Conservation (phyloP, 2,888 invertebrate species). For the Drosophila kambysellisi region DNA sequence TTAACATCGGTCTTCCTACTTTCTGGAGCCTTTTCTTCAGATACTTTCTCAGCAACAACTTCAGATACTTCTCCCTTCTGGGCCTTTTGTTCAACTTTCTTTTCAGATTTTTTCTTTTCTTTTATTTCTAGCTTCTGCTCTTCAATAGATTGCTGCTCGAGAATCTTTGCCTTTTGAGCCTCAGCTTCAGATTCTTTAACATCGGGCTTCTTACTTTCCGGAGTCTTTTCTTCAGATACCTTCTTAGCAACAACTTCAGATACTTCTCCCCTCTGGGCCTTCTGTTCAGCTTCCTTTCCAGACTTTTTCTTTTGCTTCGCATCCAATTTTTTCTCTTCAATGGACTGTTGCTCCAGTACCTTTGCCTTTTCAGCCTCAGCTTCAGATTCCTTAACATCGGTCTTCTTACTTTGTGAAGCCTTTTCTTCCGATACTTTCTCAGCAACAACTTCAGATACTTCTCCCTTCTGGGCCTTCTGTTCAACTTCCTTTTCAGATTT, state of each 20-base stretch:
- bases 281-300: too few relatives aligned
- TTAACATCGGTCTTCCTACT: fast-evolving
- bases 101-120: not conserved
- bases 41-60: constrained; percentile 13
- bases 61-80: constrained; percentile 13
- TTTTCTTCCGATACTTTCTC: not conserved
- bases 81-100: not conserved
- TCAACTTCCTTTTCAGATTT: fast-evolving
- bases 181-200: not conserved
- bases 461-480: fast-evolving
- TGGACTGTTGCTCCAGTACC: fast-evolving
- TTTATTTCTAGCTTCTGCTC: not conserved
- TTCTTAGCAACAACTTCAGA: constrained; percentile 13
- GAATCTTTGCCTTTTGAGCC: constrained; percentile 5
- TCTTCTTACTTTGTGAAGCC: fast-evolving
- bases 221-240: not conserved
- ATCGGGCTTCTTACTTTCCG: not conserved
- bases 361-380: not conserved
- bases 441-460: not conserved
- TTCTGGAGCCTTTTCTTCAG: not conserved
- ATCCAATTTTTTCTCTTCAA: not conserved
- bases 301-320: too few relatives aligned
- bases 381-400: not conserved
- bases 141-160: not conserved
- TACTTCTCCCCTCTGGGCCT: not conserved